phyloP scores from a whole-genome alignment of 2,113 vertebrate species.

The Emydura subglobosa region DNA sequence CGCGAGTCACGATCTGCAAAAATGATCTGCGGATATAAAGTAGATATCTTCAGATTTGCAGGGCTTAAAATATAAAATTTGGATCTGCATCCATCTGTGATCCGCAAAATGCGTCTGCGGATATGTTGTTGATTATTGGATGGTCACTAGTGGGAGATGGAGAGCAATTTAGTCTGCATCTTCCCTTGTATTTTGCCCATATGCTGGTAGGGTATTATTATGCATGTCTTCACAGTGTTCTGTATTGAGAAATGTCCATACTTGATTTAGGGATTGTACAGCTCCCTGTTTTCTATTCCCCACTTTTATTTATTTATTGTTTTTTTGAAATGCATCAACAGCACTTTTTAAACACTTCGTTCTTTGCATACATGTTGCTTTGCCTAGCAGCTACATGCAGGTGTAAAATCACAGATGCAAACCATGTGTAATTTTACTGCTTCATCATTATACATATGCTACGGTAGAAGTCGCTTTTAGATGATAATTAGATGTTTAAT shows the following conservation, averaged over 20 bases:
- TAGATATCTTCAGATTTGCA: too few relatives aligned
- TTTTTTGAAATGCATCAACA: not conserved
- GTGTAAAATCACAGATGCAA: not conserved
- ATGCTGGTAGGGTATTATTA: not conserved
- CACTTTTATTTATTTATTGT: not conserved
- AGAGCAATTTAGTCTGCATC: not conserved
- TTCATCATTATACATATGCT: not conserved
- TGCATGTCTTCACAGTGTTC: not conserved
- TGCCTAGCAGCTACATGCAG: not conserved
- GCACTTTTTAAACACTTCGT: not conserved
- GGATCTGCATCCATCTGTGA: too few relatives aligned
- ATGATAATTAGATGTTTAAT: not conserved
- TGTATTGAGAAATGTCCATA: not conserved
- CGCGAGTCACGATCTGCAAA: too few relatives aligned
- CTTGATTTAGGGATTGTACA: not conserved
- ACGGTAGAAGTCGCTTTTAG: not conserved
- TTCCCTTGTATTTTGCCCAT: fast-evolving
- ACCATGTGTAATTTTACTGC: not conserved
- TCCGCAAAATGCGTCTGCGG: too few relatives aligned
- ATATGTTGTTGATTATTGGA: not conserved
- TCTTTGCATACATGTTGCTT: not conserved
- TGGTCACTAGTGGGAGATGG: fast-evolving
- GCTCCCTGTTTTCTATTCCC: not conserved
- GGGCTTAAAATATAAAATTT: too few relatives aligned
- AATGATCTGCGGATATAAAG: too few relatives aligned